Conservation (phyloP, 1,140 invertebrate species). For the Nasonia giraulti region DNA sequence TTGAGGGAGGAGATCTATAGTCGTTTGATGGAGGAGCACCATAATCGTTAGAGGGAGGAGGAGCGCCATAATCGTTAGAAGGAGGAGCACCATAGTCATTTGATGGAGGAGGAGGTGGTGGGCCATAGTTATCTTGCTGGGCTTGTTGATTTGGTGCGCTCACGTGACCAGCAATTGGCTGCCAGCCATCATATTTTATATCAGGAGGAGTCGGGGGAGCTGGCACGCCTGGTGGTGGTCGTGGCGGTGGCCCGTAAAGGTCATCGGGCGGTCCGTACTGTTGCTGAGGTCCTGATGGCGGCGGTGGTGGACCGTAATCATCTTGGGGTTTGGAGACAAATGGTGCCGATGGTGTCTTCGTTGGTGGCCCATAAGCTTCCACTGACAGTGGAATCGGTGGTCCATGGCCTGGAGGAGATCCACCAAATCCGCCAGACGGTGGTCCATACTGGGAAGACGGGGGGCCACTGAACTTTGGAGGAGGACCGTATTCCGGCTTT, state of each 20-base stretch:
- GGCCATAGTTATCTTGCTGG: conserved; percentile 46
- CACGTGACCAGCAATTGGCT: conserved; percentile 82
- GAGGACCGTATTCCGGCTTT: conserved; percentile 63
- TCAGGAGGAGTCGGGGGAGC: conserved; percentile 83
- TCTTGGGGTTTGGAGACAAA: conserved; percentile 72
- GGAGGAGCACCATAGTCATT: conserved; percentile 23
- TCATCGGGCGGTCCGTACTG: conserved; percentile 70
- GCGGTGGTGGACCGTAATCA: conserved; percentile 72
- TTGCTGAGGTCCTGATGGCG: conserved; percentile 54
- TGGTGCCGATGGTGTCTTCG: conserved; percentile 70
- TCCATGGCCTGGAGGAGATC: conserved; percentile 60
- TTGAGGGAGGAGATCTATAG: conserved; percentile 31
- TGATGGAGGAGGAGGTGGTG: conserved; percentile 12
- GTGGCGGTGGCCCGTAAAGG: conserved; percentile 76
- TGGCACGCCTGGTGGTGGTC: conserved; percentile 79
- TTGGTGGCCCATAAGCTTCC: conserved; percentile 68
- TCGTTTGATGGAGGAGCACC: conserved; percentile 30
- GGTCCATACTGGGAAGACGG: conserved; percentile 68
- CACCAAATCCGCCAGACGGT: conserved; percentile 56
- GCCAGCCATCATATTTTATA: conserved; percentile 89
- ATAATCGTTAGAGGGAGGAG: conserved; percentile 15
- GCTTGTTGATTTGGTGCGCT: conserved; percentile 26
- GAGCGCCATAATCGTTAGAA: conserved; percentile 22
- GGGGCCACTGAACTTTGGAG: conserved; percentile 67
- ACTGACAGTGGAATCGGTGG: conserved; percentile 66